Evolutionary conservation across 2,797 vertebrate genomes (phyloP), one percentile per base, ranked within the genome.

Genomic region (Cercopithecus hamlyni): DNA sequence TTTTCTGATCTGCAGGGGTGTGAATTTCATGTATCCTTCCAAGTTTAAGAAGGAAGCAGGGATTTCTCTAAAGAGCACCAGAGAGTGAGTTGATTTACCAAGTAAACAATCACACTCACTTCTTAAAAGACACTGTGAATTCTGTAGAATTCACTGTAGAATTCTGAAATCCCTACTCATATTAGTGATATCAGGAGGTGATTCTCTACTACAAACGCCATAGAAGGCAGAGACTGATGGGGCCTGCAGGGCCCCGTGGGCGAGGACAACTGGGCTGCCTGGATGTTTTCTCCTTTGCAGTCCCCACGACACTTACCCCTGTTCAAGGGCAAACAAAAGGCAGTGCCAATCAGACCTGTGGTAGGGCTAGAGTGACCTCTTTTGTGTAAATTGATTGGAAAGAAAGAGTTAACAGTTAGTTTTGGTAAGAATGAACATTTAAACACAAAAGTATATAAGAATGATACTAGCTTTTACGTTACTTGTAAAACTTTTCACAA

Each of bases 381-480:
- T 88, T 43, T 30, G 77, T n/a, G 30, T 79, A 48, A 82, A 70
- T 11, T 52, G 27, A 5, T 27, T 76, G 39, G 70, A 75, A 88
- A 93, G 36, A 70, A 91, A 94, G 33, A 76, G 15, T 85, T 36
- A 88, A 90, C 12, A 48, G 58, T 79, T 55, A 26, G 50, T 85
- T 94, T 67, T 48, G 82, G 57, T 72, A 45, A 86, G 86, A 92
- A 27, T 84, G 61, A 73, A 48, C 33, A 79, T 77, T 84, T 50
- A 58, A 97, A 92, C n/a, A 92, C 77, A 30, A 20, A 92, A 0
- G 0, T 15, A 36, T 67, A 3, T 5, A 61, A 88, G 13, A 17
- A 52, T 17, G 55, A 7, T 33, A n/a, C 33, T 45, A 58, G 41
- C 36, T 57, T 77, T 48, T 30, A 77, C 17, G 4, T 41, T 39